Evolutionary conservation across 2,888 invertebrate genomes (phyloP), one percentile per base, ranked within the genome.

Genomic region (Sarcophaga rosellei): DNA sequence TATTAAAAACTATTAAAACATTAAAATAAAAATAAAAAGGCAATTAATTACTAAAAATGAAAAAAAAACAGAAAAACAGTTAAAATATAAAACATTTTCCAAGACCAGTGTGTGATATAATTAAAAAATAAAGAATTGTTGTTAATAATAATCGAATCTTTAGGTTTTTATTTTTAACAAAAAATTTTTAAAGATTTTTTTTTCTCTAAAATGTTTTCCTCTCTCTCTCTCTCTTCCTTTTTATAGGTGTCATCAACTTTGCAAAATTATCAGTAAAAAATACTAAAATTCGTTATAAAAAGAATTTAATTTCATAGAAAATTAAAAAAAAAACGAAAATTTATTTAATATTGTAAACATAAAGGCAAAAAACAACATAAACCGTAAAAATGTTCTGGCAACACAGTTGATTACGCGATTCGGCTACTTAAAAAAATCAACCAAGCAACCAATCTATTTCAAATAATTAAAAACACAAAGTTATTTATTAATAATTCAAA

Each of bases 351-450:
- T 35, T 35, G 35, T 20, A 73, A 77, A 61, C 45, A 44, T 44
- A 44, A 69, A 80, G 23, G 44, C 65, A 44, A 76, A 76, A 76
- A 66, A 5, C 21, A 74, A 73, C 53, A 66, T 73, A 88, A 88
- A 86, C 73, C 86, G 79, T 88, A 88, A 88, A 91, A 90, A 92
- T 92, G 91, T 90, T 90, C 90, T 69, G 65, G 65, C 90, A 91
- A 91, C 88, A 89, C 88, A 92, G 91, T 91, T 91, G 92, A 91
- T 91, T 91, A 90, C 89, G 89, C 87, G 82, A 88, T 77, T 85
- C 35, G 35, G 84, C 75, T 89, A 72, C 86, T 68, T 87, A 88
- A 87, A 10, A 35, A 35, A 82, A 59, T 47, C 81, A 77, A 76
- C 72, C 74, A 66, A 85, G 76, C 45, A 81, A 69, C 44, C 23